phyloP scores from a whole-genome alignment of 2,113 vertebrate species.

The Perca schrenkii region DNA sequence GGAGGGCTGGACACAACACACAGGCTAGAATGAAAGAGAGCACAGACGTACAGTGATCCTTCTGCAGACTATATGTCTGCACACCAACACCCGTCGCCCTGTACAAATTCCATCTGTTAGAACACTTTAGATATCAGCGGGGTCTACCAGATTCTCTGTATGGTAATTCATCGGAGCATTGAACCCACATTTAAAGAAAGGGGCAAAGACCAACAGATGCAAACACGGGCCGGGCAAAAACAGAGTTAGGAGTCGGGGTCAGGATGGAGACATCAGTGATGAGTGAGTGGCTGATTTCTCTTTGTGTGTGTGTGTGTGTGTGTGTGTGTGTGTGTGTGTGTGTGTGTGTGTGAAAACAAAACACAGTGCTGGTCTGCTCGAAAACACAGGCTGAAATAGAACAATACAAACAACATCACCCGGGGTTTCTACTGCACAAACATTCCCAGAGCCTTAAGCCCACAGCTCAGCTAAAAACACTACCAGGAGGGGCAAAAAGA shows the following conservation, averaged over 20 bases:
- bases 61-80: constrained; percentile 65
- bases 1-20: constrained; percentile 39
- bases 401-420: constrained; percentile 79
- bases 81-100: constrained; percentile 53
- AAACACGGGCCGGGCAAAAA: constrained; percentile 1
- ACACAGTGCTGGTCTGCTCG: constrained; percentile 59
- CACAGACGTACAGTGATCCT: constrained; percentile 42
- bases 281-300: constrained; percentile 34
- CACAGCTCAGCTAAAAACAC: constrained; percentile 73
- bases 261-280: constrained; percentile 46
- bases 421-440: constrained; percentile 72
- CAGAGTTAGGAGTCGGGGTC: constrained; percentile 21
- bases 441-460: constrained; percentile 76
- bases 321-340: constrained; percentile 9
- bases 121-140: constrained; percentile 46
- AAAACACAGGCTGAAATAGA: constrained; percentile 64
- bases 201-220: constrained; percentile 19
- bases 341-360: constrained; percentile 50
- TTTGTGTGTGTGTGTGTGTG: neutral
- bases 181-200: constrained; percentile 49
- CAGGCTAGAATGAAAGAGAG: constrained; percentile 39
- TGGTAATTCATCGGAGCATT: constrained; percentile 30
- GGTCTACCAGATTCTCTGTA: constrained; percentile 23
- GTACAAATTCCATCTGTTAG: constrained; percentile 52
- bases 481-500: constrained; percentile 24